Conservation (phyloP, 2,797 vertebrate species). For the Syngnathus rostellatus region DNA sequence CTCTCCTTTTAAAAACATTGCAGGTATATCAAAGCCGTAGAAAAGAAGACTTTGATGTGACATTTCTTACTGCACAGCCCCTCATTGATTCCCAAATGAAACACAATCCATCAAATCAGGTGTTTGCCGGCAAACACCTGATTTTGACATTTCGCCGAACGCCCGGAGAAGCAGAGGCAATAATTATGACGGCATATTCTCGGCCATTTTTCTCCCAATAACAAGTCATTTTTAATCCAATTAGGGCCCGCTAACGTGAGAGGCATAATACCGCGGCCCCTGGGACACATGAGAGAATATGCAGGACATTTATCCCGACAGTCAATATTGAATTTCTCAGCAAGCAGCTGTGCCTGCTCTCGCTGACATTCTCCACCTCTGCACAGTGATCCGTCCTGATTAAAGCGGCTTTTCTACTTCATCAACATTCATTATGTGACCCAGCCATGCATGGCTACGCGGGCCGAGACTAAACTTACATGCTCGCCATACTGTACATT, state of each 20-base stretch:
- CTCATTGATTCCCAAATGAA: slow-evolving; percentile 15
- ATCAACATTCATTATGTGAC: slow-evolving; percentile 69
- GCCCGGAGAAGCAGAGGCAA: slow-evolving; percentile 55
- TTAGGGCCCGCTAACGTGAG: slow-evolving; percentile 66
- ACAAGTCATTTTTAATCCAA: slow-evolving; percentile 72
- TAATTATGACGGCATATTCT: slow-evolving; percentile 64
- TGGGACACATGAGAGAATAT: slow-evolving; percentile 70
- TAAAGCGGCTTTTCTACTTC: slow-evolving; percentile 66
- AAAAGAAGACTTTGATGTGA: slow-evolving; percentile 10
- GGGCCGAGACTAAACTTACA: slow-evolving; percentile 48
- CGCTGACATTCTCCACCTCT: slow-evolving; percentile 71
- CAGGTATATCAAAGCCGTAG: not conserved
- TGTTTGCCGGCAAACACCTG: slow-evolving; percentile 21
- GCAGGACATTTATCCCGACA: slow-evolving; percentile 71
- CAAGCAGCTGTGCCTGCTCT: slow-evolving; percentile 70
- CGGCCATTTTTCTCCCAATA: slow-evolving; percentile 67
- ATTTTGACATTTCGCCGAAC: slow-evolving; percentile 44
- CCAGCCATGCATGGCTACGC: slow-evolving; percentile 54
- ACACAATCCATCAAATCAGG: slow-evolving; percentile 30
- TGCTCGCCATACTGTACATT: slow-evolving; percentile 35
- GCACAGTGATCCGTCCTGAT: slow-evolving; percentile 69
- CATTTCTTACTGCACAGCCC: slow-evolving; percentile 18
- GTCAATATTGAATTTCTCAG: slow-evolving; percentile 72
- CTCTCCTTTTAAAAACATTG: not conserved
- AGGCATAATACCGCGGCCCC: slow-evolving; percentile 64